Conservation (phyloP, 2,113 vertebrate species). For the Hemibagrus wyckioides region DNA sequence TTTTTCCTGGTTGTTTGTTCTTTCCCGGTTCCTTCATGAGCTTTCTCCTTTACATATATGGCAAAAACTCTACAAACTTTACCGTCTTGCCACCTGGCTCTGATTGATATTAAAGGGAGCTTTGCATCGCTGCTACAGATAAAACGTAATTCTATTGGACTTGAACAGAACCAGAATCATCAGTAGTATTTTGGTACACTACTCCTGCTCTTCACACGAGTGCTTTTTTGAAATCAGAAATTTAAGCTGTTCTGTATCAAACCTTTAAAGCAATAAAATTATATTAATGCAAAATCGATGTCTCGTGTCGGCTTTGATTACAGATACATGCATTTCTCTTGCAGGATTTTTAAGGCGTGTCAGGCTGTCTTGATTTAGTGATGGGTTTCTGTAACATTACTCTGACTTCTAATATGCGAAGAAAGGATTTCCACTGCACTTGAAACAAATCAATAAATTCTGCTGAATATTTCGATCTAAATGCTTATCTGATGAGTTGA, state of each 20-base stretch:
- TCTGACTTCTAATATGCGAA: background rate
- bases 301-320: background rate
- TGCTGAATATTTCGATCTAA: background rate
- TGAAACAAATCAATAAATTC: too few species aligned
- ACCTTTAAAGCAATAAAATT: conserved; percentile 98
- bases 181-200: conserved; percentile 52
- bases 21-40: conserved; percentile 31
- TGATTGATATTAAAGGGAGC: conserved; percentile 85
- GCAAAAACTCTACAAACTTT: conserved; percentile 70
- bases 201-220: conserved; percentile 66
- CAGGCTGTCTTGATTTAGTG: background rate
- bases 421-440: background rate
- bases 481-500: background rate
- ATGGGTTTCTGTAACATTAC: background rate
- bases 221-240: conserved; percentile 80
- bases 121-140: conserved; percentile 82
- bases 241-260: conserved; percentile 92
- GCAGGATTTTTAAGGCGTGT: background rate
- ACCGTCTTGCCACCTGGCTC: conserved; percentile 54
- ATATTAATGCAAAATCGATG: conserved; percentile 75
- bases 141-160: conserved; percentile 83
- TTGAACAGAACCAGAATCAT: conserved; percentile 75
- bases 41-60: conserved; percentile 54
- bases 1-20: background rate
- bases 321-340: background rate